phyloP scores from a whole-genome alignment of 2,888 invertebrate species.

The Hipparchia sbordonii region DNA sequence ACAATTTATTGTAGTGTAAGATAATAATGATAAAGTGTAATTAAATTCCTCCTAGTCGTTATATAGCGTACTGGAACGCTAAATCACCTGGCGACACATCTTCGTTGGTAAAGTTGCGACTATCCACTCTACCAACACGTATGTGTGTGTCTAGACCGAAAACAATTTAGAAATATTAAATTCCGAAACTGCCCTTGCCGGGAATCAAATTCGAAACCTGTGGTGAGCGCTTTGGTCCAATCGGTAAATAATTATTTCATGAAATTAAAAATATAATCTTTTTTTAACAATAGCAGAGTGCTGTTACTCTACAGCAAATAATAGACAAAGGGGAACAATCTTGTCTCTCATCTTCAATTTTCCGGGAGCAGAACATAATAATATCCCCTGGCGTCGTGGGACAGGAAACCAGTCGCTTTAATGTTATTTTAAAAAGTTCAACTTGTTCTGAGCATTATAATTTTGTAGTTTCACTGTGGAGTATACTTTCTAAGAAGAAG shows the following conservation, averaged over 20 bases:
- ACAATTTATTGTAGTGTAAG: too few relatives aligned
- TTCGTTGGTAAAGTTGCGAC: too few relatives aligned
- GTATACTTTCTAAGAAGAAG: background rate
- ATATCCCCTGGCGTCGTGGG: conserved; percentile 23
- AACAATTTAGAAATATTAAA: too few relatives aligned
- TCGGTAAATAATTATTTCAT: too few relatives aligned
- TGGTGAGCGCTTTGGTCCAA: too few relatives aligned
- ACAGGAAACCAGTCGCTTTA: conserved; percentile 31
- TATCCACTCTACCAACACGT: too few relatives aligned
- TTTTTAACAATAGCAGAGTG: conserved; percentile 6
- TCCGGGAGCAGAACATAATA: conserved; percentile 20
- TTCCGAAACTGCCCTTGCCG: too few relatives aligned
- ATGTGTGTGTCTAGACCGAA: too few relatives aligned
- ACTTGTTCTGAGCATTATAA: conserved; percentile 13
- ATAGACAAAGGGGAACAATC: conserved; percentile 6
- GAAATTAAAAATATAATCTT: background rate
- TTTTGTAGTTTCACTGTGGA: background rate
- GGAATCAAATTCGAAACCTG: too few relatives aligned
- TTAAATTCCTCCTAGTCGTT: too few relatives aligned
- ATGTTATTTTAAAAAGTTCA: conserved; percentile 35
- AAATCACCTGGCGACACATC: background rate
- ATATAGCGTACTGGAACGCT: too few relatives aligned
- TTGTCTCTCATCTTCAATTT: conserved; percentile 22
- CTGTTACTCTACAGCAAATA: conserved; percentile 4
- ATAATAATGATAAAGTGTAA: too few relatives aligned